Conservation (phyloP, 1,140 invertebrate genomes). For the Zelostemma sp. region DNA sequence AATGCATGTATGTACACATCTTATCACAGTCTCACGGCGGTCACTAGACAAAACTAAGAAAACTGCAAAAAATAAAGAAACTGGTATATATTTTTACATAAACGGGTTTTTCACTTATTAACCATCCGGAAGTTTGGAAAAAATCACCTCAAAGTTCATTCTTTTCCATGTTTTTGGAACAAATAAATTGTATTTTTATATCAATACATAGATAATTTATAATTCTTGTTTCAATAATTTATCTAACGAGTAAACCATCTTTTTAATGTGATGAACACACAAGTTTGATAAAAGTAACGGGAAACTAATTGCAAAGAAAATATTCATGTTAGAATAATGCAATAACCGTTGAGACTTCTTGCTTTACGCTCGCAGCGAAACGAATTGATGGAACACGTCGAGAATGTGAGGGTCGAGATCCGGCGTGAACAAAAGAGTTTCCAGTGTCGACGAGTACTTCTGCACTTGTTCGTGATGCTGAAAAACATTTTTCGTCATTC, state of each 20-base stretch:
- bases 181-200: slow-evolving; percentile 10
- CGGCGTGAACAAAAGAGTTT: slow-evolving; percentile 95
- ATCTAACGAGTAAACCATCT: not conserved
- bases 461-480: slow-evolving; percentile 98
- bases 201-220: too few species aligned
- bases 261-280: not conserved
- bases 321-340: too few species aligned
- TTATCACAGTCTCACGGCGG: slow-evolving; percentile 1
- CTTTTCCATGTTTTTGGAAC: slow-evolving; percentile 8
- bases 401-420: slow-evolving; percentile 97
- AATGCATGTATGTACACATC: slow-evolving; percentile 1
- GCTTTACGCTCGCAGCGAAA: slow-evolving; percentile 79
- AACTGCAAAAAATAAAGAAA: slow-evolving; percentile 10
- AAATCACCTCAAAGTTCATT: too few species aligned
- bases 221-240: not conserved
- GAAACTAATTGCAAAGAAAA: too few species aligned
- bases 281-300: too few species aligned
- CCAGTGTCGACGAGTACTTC: slow-evolving; percentile 94
- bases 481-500: slow-evolving; percentile 52
- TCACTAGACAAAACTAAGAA: slow-evolving; percentile 1
- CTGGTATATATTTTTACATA: slow-evolving; percentile 11
- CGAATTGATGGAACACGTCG: slow-evolving; percentile 97
- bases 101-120: slow-evolving; percentile 7
- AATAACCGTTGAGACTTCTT: too few species aligned
- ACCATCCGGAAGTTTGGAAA: slow-evolving; percentile 3